Base-by-base conservation (phyloP, 2,113 vertebrate species). In the Pelmatolapia mariae region DNA sequence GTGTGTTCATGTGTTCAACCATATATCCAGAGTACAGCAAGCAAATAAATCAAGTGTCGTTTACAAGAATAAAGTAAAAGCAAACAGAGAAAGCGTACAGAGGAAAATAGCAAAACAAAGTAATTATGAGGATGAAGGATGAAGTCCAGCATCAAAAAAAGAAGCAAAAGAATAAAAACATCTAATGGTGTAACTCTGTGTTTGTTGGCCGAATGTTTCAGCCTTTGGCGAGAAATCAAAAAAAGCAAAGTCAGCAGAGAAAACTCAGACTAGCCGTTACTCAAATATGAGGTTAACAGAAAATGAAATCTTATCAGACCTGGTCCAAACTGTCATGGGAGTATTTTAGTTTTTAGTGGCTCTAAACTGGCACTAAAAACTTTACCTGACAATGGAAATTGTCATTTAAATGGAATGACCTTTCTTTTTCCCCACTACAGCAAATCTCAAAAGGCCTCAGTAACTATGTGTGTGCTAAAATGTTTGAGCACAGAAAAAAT, bases 31-130 rank as follows among this genome's bases (percentile, higher is more conserved):
- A 43, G n/a, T 4, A 71, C 13, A 22, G n/a, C 36, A 68, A 43
- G 3, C 66, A 43, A 45, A 7, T 45, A 45, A 45, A 45, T 18
- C 38, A 45, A 26, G 22, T 7, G 8, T 73, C 18, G 40, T 24
- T 73, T 73, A 45, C 22, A 26, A 45, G 0, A 26, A 45, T 26
- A 73, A 26, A 73, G 40, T 16, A 43, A 73, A 26, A 26, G 68
- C 8, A 73, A 43, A 43, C 0, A 73, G n/a, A 71, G 38, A 45
- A 45, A 16, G 66, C 0, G 5, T 38, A 73, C 8, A 2, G 8
- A 73, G 5, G 38, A 73, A 0, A 43, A 43, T 68, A 7, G 4
- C n/a, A 0, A 71, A 71, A 71, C 11, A 71, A 71, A 43, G 66
- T 71, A 43, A 43, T 71, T 71, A 24, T 45, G 38, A 45, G 68